Conservation (phyloP, 2,797 vertebrate genomes). For the Lacerta bilineata region DNA sequence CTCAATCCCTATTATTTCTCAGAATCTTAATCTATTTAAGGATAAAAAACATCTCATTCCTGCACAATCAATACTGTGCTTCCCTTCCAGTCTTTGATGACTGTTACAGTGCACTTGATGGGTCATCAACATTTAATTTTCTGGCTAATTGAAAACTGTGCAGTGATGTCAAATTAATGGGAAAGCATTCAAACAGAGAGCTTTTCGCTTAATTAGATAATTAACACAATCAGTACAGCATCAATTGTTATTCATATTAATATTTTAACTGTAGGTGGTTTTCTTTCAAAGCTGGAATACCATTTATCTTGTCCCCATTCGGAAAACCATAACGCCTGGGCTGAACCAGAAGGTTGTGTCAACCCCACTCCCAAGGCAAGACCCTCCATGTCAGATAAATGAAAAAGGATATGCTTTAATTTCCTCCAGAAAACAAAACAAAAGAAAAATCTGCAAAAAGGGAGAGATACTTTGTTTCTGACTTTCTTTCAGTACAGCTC, state of each 20-base stretch:
- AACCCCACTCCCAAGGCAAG: background rate
- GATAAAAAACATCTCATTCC: constrained; percentile 16
- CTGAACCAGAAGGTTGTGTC: constrained; percentile 4
- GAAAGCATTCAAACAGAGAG: constrained; percentile 37
- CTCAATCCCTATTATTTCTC: background rate
- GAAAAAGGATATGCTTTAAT: background rate
- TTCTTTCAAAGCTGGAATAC: constrained; percentile 31
- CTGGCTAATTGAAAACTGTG: constrained; percentile 36
- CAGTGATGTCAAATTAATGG: constrained; percentile 21
- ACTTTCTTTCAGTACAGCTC: too few relatives aligned
- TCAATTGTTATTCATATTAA: constrained; percentile 41
- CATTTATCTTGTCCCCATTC: constrained; percentile 2
- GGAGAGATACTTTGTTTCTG: background rate
- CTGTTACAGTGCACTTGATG: constrained; percentile 22
- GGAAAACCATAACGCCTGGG: background rate
- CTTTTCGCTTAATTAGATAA: constrained; percentile 43
- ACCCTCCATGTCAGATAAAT: background rate
- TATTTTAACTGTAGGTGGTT: constrained; percentile 27
- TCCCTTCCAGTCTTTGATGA: background rate
- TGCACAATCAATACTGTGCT: background rate
- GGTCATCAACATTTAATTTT: constrained; percentile 43
- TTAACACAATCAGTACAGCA: constrained; percentile 44
- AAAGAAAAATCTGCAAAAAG: background rate
- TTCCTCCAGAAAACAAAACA: background rate
- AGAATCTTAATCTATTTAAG: background rate